Percentiles rank a stretch among this genome's conserved stretches.
Conservation (phyloP, 2,888 invertebrate species). For the Chloroclysta siterata region DNA sequence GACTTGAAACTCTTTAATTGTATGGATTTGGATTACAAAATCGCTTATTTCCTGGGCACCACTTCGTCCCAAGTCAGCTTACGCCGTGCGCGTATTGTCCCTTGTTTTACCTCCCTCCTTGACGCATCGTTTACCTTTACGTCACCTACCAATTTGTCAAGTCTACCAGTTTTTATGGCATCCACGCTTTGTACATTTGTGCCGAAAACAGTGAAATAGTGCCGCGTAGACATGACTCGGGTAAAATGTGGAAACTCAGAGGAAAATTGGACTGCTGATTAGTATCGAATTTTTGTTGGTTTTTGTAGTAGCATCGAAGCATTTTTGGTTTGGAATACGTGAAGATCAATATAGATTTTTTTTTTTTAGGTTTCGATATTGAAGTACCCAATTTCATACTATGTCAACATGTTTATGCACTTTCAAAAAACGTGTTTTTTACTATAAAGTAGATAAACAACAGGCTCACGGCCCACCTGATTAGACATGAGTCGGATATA, state of each 20-base stretch:
- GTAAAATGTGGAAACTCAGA: conserved; percentile 17
- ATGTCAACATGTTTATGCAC: too few relatives aligned
- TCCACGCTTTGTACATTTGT: conserved; percentile 29
- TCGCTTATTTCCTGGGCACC: conserved; percentile 9
- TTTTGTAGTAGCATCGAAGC: not conserved
- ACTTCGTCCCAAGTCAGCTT: conserved; percentile 23
- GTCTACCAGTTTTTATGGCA: conserved; percentile 39
- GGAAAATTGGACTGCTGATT: conserved; percentile 20
- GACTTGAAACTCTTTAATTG: too few relatives aligned
- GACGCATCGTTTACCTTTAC: conserved; percentile 58
- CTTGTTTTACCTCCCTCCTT: conserved; percentile 54
- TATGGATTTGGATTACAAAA: too few relatives aligned
- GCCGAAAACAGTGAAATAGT: conserved; percentile 23
- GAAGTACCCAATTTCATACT: too few relatives aligned
- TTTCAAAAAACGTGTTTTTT: too few relatives aligned
- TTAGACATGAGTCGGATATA: too few relatives aligned
- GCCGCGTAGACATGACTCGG: conserved; percentile 30
- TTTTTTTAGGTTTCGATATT: too few relatives aligned
- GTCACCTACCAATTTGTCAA: conserved; percentile 41
- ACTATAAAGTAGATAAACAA: too few relatives aligned
- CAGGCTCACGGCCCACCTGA: too few relatives aligned
- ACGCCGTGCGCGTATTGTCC: conserved; percentile 44
- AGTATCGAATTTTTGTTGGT: not conserved
- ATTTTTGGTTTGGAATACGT: not conserved
- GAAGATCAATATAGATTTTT: too few relatives aligned